Conservation (phyloP, 2,113 vertebrate species). For the Empidonax alnorum region DNA sequence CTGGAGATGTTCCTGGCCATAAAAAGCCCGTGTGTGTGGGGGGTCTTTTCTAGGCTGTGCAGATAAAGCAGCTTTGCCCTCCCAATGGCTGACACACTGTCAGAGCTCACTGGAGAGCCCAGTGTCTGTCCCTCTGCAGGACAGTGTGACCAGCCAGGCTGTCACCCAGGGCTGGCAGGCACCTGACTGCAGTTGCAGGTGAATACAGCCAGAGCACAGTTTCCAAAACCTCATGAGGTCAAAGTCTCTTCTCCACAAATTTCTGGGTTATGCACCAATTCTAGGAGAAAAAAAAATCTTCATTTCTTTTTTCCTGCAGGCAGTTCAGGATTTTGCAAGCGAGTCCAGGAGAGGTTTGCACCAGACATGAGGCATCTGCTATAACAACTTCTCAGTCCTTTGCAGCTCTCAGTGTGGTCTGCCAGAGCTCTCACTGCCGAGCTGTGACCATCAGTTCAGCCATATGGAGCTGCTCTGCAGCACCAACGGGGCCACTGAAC, state of each 20-base stretch:
- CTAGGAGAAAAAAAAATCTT: background rate
- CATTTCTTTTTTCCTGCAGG: background rate
- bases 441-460: background rate
- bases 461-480: background rate
- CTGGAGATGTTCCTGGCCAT: background rate
- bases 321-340: background rate
- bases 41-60: background rate
- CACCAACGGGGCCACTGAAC: fast-evolving
- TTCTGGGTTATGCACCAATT: too few species aligned
- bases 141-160: background rate
- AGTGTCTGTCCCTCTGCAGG: fast-evolving
- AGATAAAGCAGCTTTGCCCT: background rate
- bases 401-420: background rate
- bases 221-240: background rate
- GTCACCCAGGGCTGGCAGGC: background rate
- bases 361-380: background rate
- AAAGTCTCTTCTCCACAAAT: background rate
- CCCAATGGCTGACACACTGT: background rate
- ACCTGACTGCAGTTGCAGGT: background rate
- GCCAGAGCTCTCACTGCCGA: background rate
- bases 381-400: background rate
- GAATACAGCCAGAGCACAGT: background rate
- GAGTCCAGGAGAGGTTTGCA: background rate
- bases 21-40: background rate
- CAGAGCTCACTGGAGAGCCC: background rate